Base-by-base conservation (phyloP, 2,113 vertebrate species). In the Sprattus sprattus region DNA sequence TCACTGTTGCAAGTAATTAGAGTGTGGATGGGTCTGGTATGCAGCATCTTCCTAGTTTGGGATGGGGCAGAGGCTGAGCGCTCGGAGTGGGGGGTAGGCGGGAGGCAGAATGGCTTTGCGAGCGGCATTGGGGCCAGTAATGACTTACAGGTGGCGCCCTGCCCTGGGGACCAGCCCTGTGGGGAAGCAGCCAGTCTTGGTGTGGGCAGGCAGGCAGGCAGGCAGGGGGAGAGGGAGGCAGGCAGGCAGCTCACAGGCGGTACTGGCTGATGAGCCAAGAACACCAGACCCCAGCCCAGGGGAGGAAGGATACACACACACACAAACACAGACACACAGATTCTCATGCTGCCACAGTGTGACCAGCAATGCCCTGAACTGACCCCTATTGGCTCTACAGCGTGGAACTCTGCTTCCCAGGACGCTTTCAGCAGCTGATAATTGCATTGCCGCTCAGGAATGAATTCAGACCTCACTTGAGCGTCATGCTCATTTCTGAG, bases 61-160 rank as follows among this genome's bases (percentile, higher is more conserved):
- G 60, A 1, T 10, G 60, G n/a, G 22, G n/a, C 3, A 67, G 28
- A 39, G 25, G 67, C 4, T 3, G 67, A 39, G 28, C 0, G 32
- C 67, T 75, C 28, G 11, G 67, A 13, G 71, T 52, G 45, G 45
- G 46, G 71, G 81, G 45, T n/a, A 71, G 85, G 54, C 2, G 47
- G 52, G 67, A 82, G 84, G 50, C 57, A 64, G 84, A 87, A 52
- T 49, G 9, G 8, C 22, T 83, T 85, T 75, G 15, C 67, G 81
- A 50, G 67, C 81, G 25, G 64, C 46, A 45, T 32, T 50, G 64
- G 84, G 81, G 39, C 81, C 81, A 32, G 60, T 90, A 90, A 90
- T 88, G 46, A 78, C 25, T 85, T 81, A 84, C 91, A 91, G 88
- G 89, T 91, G 89, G 85, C 75, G 80, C 39, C 44, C 82, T 50